Evolutionary conservation across 2,888 invertebrate genomes (phyloP).

Genomic region (Mimas tiliae): DNA sequence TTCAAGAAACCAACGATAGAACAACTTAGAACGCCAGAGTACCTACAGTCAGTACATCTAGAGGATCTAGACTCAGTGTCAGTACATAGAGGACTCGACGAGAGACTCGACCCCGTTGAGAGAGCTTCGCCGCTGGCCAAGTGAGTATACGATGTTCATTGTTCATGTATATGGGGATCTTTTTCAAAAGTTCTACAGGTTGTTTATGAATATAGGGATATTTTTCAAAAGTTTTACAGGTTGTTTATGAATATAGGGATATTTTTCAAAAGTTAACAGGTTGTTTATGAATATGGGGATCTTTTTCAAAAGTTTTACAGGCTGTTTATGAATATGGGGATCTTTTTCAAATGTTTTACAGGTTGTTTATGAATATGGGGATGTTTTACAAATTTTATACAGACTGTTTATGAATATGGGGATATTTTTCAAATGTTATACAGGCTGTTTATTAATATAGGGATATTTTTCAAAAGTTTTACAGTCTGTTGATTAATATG

Average conservation of each 20-base stretch:
- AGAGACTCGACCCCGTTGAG: conserved; percentile 52
- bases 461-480: neutral
- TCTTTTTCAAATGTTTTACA: neutral
- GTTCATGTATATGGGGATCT: neutral
- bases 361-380: too few relatives aligned
- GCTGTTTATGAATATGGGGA: neutral
- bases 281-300: neutral
- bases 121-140: conserved; percentile 67
- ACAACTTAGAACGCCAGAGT: conserved; percentile 90
- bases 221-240: neutral
- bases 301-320: neutral
- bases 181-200: too few relatives aligned
- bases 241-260: too few relatives aligned
- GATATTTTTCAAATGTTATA: neutral
- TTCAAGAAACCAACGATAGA: conserved; percentile 91
- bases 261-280: too few relatives aligned
- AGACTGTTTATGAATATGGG: too few relatives aligned
- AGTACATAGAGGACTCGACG: conserved; percentile 92
- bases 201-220: neutral
- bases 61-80: conserved; percentile 88
- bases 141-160: conserved; percentile 53
- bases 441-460: too few relatives aligned
- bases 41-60: conserved; percentile 84
- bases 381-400: neutral
- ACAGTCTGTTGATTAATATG: too few relatives aligned